These are phyloP conservation scores for Xylocopa sonorina DNA, from an alignment of 1,140 invertebrate species.

Conservation along the genomic window DNA sequence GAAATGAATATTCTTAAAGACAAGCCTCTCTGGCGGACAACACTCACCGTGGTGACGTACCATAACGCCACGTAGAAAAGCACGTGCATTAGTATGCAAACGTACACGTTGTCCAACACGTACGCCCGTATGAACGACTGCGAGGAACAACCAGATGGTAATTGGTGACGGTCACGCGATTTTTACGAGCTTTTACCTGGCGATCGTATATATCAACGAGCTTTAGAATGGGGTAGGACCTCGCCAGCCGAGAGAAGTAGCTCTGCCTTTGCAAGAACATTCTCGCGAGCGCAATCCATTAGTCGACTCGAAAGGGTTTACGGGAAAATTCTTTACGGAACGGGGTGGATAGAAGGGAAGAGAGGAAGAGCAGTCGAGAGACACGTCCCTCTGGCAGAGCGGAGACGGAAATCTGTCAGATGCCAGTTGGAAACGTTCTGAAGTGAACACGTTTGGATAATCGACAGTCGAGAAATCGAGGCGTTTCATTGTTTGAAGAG, in stretches of 20 bases:
- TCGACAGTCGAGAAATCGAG: constrained; percentile 23
- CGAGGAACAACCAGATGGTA: not conserved
- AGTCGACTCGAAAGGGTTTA: constrained; percentile 33
- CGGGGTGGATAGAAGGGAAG: not conserved
- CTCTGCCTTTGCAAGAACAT: constrained; percentile 68
- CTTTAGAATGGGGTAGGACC: constrained; percentile 67
- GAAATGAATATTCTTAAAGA: too few relatives aligned
- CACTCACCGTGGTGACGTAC: constrained; percentile 76
- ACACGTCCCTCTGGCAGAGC: constrained; percentile 10
- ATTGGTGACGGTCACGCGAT: constrained; percentile 7
- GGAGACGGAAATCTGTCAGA: constrained; percentile 33
- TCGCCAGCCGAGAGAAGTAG: constrained; percentile 63
- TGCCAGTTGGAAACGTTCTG: not conserved
- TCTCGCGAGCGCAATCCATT: constrained; percentile 55
- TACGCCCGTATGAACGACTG: constrained; percentile 76
- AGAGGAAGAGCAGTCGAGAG: not conserved
- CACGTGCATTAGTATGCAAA: constrained; percentile 74
- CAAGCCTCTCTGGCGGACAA: too few relatives aligned
- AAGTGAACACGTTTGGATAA: not conserved
- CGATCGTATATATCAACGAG: constrained; percentile 71
- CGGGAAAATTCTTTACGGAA: not conserved
- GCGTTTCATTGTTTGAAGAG: too few relatives aligned
- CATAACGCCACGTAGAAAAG: constrained; percentile 74
- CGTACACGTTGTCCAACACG: constrained; percentile 73
- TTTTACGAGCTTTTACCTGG: constrained; percentile 62